Evolutionary conservation across 2,888 invertebrate genomes (phyloP), one percentile per base, ranked within the genome.

Genomic region (Electrophaes corylata): DNA sequence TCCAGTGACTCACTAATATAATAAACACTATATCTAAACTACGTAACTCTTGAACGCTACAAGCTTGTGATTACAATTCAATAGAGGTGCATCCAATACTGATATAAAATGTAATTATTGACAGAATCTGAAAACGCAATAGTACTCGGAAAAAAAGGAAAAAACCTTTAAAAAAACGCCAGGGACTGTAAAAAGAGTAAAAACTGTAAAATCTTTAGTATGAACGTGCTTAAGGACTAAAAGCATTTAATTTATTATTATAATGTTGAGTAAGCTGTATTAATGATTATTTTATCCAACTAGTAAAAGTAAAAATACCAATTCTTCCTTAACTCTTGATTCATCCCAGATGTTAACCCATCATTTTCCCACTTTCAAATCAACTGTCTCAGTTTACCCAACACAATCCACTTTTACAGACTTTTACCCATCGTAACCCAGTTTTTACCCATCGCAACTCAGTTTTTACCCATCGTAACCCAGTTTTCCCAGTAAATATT

Each of bases 31-130:
- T 67, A 69, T 65, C 72, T 77, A 77, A 70, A 67, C 69, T 73
- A 71, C 26, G 64, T 20, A 72, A 79, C 77, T 78, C 71, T 76
- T 75, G 64, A 73, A 62, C 51, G 50, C 50, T 64, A 66, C 14
- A 77, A 68, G 70, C 74, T 69, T 18, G 73, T 70, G 54, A 61
- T 66, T 72, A 66, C 50, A 64, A 60, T 40, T 16, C 40, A 5
- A 37, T 29, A 70, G n/a, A 72, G 58, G 80, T 79, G 78, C 76
- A 73, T 73, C 67, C 67, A 72, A 78, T 73, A 72, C 72, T 72
- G 73, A 59, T 66, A 46, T 29, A 29, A 29, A 26, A 29, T 54
- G 39, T 40, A 45, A 29, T 6, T 47, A 33, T 50, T 46, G 37
- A 55, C 14, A 49, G 35, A 48, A 43, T 40, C 49, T 2, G 10